Evolutionary conservation across 2,797 vertebrate genomes (phyloP).

Genomic region (Oophaga sylvatica): DNA sequence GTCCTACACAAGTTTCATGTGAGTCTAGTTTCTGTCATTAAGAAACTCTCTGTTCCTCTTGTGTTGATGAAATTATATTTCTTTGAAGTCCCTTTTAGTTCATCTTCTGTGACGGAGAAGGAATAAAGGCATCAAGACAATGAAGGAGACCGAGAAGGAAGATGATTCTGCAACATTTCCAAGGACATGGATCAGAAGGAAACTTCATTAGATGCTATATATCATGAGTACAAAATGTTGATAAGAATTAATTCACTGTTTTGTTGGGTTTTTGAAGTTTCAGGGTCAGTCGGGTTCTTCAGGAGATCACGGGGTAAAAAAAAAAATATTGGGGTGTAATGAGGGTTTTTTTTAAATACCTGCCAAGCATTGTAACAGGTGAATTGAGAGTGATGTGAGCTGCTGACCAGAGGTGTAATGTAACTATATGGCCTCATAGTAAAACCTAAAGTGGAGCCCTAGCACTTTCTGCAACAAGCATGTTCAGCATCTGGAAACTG

Average conservation of each 20-base stretch:
- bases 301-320: background rate
- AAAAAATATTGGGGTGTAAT: background rate
- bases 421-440: no score
- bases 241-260: background rate
- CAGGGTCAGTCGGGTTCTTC: background rate
- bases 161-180: background rate
- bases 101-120: conserved; percentile 30
- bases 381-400: no score
- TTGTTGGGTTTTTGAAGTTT: background rate
- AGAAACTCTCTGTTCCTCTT: conserved; percentile 54
- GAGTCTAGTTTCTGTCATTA: conserved; percentile 82
- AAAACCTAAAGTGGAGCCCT: background rate
- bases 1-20: conserved; percentile 81
- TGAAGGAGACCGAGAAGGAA: background rate
- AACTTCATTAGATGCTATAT: background rate
- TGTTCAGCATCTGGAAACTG: background rate
- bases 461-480: background rate
- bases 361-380: no score
- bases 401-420: no score
- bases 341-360: background rate
- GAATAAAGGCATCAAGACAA: background rate
- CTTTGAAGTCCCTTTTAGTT: conserved; percentile 47
- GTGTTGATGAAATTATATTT: conserved; percentile 59
- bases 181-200: background rate
- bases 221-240: background rate